Evolutionary conservation across 2,888 invertebrate genomes (phyloP), one percentile per base, ranked within the genome.

Genomic region (Dimorphilus gyrociliatus): DNA sequence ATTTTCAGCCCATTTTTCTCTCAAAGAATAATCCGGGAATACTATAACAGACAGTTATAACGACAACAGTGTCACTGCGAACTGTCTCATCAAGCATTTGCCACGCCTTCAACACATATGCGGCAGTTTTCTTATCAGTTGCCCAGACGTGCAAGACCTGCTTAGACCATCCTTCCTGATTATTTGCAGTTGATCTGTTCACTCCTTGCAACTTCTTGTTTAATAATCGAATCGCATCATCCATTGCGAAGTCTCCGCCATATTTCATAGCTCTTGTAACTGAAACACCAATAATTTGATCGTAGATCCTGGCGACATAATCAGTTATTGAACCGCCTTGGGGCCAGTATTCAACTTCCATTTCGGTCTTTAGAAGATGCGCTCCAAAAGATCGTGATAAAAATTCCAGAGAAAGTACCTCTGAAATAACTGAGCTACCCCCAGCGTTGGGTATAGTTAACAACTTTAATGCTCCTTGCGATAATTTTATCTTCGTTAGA

Each of bases 61-160:
- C n/a, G n/a, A n/a, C n/a, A n/a, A n/a, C n/a, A n/a, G n/a, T n/a
- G n/a, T n/a, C n/a, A n/a, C n/a, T n/a, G n/a, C n/a, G n/a, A n/a
- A n/a, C n/a, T n/a, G n/a, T n/a, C n/a, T n/a, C n/a, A n/a, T n/a
- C n/a, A n/a, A n/a, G n/a, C n/a, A n/a, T n/a, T n/a, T n/a, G n/a
- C n/a, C n/a, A n/a, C n/a, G n/a, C n/a, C n/a, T n/a, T n/a, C n/a
- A n/a, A n/a, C n/a, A n/a, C n/a, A n/a, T n/a, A n/a, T n/a, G n/a
- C n/a, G n/a, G n/a, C n/a, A n/a, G n/a, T n/a, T n/a, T n/a, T n/a
- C n/a, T n/a, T n/a, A n/a, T n/a, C n/a, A 8, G 47, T 43, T 4
- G 51, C 47, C 58, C 58, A 58, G 4, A 57, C 46, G 41, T 58
- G 58, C 6, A 58, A 36, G 27, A 58, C 48, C 42, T 58, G 56